phyloP scores from a whole-genome alignment of 2,113 vertebrate species.

The Caloenas nicobarica region DNA sequence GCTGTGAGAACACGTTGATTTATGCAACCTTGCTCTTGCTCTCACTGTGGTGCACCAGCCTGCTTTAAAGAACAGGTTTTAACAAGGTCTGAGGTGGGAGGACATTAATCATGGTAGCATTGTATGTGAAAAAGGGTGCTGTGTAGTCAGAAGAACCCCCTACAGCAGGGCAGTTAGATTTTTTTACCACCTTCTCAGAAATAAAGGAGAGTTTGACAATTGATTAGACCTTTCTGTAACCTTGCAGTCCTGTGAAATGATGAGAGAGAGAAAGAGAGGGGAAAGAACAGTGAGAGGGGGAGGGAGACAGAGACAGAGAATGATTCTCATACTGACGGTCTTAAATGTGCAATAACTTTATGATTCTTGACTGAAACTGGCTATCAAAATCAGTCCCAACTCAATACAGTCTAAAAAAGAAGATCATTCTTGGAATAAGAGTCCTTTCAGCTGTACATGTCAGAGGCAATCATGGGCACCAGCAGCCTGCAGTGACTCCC shows the following conservation, averaged over 20 bases:
- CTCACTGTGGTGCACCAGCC: slow-evolving; percentile 81
- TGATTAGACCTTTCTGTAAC: slow-evolving; percentile 88
- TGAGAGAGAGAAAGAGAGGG: slow-evolving; percentile 72
- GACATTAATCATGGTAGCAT: slow-evolving; percentile 88
- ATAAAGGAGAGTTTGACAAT: slow-evolving; percentile 88
- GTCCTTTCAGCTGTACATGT: slow-evolving; percentile 72
- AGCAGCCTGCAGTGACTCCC: slow-evolving; percentile 70
- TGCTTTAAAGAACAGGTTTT: slow-evolving; percentile 89
- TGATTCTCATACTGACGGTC: slow-evolving; percentile 76
- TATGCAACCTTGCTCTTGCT: slow-evolving; percentile 85
- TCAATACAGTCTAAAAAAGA: slow-evolving; percentile 79
- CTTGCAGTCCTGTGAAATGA: slow-evolving; percentile 82
- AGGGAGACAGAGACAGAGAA: slow-evolving; percentile 67
- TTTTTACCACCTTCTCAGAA: slow-evolving; percentile 79
- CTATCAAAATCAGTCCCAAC: slow-evolving; percentile 85
- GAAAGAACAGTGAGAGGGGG: slow-evolving; percentile 26
- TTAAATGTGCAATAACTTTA: slow-evolving; percentile 88
- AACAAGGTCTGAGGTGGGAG: slow-evolving; percentile 90
- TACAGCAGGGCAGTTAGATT: slow-evolving; percentile 83
- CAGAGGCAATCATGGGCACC: slow-evolving; percentile 79
- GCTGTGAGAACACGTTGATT: slow-evolving; percentile 90
- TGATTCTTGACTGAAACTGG: slow-evolving; percentile 86
- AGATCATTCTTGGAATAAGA: slow-evolving; percentile 77
- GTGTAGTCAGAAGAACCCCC: slow-evolving; percentile 84
- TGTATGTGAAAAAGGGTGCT: slow-evolving; percentile 86